These are phyloP conservation scores for Cistogaster globosa DNA, from an alignment of 2,888 invertebrate species.

Conservation along the genomic window DNA sequence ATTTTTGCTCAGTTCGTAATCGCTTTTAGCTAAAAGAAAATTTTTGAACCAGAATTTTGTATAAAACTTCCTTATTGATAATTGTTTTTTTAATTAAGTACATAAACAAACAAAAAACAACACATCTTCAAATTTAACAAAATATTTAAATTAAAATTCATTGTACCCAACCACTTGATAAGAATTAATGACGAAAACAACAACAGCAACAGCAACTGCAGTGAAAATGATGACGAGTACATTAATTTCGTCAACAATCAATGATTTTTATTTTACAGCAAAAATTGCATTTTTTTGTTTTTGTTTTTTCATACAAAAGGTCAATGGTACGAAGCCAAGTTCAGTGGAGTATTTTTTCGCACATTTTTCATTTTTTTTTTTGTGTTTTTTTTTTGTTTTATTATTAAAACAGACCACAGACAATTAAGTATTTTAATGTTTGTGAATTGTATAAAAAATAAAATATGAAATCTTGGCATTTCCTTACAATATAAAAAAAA, in stretches of 20 bases:
- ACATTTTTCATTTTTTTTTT: constrained; percentile 35
- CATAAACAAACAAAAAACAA: not conserved
- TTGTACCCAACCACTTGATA: constrained; percentile 63
- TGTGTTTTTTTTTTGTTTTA: no score
- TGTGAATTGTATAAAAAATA: constrained; percentile 14
- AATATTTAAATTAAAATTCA: constrained; percentile 33
- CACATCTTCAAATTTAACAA: constrained; percentile 8
- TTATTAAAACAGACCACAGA: constrained; percentile 19
- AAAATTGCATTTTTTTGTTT: constrained; percentile 46
- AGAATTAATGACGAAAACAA: constrained; percentile 55
- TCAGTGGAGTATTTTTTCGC: constrained; percentile 70
- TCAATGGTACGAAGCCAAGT: constrained; percentile 73
- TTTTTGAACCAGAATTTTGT: not conserved
- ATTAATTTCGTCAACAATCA: not conserved
- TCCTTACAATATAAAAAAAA: constrained; percentile 50
- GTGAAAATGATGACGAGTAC: constrained; percentile 16
- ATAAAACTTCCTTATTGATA: constrained; percentile 52
- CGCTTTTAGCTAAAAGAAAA: not conserved
- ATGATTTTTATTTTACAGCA: constrained; percentile 16
- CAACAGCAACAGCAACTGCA: constrained; percentile 9
- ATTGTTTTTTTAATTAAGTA: not conserved
- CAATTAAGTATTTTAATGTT: constrained; percentile 10
- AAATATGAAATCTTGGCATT: constrained; percentile 50
- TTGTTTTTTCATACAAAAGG: constrained; percentile 65
- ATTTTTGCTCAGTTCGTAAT: not conserved